These are phyloP conservation scores for Sarcophaga peregrina DNA, from an alignment of 1,140 invertebrate species.

Conservation along the genomic window DNA sequence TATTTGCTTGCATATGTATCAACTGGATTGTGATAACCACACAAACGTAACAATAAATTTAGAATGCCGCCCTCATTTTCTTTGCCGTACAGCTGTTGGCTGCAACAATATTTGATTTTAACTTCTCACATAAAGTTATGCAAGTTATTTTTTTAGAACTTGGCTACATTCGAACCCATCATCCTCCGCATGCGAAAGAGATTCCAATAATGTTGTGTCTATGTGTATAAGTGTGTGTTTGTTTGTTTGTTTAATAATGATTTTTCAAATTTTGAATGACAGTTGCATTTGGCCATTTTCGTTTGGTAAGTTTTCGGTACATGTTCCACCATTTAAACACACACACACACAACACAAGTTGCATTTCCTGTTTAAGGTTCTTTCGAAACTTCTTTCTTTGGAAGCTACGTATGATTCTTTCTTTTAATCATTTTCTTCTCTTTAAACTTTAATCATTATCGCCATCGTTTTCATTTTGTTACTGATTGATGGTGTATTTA, in stretches of 20 bases:
- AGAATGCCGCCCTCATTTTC: background rate
- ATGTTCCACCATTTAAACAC: background rate
- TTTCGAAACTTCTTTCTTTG: constrained; percentile 8
- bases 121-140: constrained; percentile 33
- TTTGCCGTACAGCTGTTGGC: background rate
- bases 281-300: constrained; percentile 27
- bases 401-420: background rate
- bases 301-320: constrained; percentile 17
- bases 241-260: constrained; percentile 13
- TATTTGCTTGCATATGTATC: no score
- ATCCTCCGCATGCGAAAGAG: background rate
- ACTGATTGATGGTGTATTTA: constrained; percentile 30
- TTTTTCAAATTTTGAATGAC: constrained; percentile 39
- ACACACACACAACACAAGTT: background rate
- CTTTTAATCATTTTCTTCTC: background rate
- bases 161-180: background rate
- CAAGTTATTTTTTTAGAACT: background rate
- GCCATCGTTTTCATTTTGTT: constrained; percentile 11
- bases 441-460: background rate
- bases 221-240: background rate
- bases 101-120: constrained; percentile 19
- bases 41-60: background rate
- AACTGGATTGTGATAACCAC: no score
- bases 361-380: constrained; percentile 29
- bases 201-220: background rate